Conservation (phyloP, 2,797 vertebrate species). For the Sylvia borin region DNA sequence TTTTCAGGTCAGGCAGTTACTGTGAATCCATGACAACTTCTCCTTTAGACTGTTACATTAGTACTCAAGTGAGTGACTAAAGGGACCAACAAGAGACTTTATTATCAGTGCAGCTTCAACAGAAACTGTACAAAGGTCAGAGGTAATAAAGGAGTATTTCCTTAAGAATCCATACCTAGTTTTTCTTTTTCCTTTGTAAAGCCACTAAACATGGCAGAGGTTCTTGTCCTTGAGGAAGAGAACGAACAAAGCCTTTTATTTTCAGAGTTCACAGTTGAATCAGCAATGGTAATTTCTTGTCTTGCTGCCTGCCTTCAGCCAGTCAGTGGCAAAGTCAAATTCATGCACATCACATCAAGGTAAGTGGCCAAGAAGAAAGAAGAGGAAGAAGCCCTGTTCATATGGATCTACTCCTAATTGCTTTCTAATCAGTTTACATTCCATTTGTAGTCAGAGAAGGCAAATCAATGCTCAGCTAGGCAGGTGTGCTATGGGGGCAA, state of each 20-base stretch:
- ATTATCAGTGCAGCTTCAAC: not conserved
- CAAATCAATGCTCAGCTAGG: not conserved
- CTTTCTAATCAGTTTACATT: constrained; percentile 37
- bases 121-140: not conserved
- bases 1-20: not conserved
- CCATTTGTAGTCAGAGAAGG: not conserved
- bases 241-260: not conserved
- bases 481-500: not conserved
- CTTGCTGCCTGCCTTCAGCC: not conserved
- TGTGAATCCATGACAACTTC: not conserved
- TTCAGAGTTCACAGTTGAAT: not conserved
- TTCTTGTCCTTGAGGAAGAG: not conserved
- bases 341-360: not conserved
- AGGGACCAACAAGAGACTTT: not conserved
- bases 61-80: not conserved
- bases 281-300: not conserved
- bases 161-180: not conserved
- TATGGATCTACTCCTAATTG: not conserved
- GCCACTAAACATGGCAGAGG: not conserved
- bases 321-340: not conserved
- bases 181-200: not conserved
- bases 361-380: not conserved
- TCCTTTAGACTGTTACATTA: not conserved
- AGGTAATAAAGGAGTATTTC: not conserved
- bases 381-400: not conserved